Base-by-base conservation (phyloP, 2,113 vertebrate genomes). In the Ptilonorhynchus violaceus region DNA sequence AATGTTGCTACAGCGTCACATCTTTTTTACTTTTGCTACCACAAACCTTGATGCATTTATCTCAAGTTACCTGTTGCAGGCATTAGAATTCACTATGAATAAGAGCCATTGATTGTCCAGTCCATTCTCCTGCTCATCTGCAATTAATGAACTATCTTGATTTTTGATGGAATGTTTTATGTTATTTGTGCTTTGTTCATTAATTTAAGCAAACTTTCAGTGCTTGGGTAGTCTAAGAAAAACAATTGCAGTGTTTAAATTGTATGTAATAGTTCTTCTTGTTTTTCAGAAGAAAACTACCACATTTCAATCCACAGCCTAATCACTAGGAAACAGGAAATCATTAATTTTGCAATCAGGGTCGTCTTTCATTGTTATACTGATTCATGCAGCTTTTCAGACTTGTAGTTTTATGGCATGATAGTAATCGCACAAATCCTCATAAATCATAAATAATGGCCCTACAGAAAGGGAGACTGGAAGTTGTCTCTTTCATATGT, bases 381-480 rank as follows among this genome's bases (percentile, higher is more conserved):
- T 89, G 69, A 87, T 91, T 91, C 76, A 60, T 84, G 37, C 7
- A 55, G 83, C 86, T 84, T 92, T 87, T 91, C 73, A 87, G 52
- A 81, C 42, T n/a, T 85, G 16, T 30, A 64, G 46, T 68, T 83
- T 79, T 85, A 68, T 78, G 49, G 44, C 89, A 74, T 47, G 24
- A 31, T 49, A 79, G 49, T 68, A 72, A 77, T 91, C 35, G 23
- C 62, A 23, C 44, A 60, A 89, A 53, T 78, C 72, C 27, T 77
- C 70, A 68, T 92, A 93, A 91, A 91, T 91, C 93, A 76, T 23
- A 85, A 66, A 67, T 94, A 94, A 96, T 76, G 44, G 88, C 66
- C 39, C 22, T 49, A n/a, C 44, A 76, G 81, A 94, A 72, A 66
- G 9, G 37, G 47, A 87, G 84, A 60, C 66, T 87, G 73, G 74